Evolutionary conservation across 92 coral and sea anemone species (phyloP).

Genomic region (Parazoanthus atlanticus): DNA sequence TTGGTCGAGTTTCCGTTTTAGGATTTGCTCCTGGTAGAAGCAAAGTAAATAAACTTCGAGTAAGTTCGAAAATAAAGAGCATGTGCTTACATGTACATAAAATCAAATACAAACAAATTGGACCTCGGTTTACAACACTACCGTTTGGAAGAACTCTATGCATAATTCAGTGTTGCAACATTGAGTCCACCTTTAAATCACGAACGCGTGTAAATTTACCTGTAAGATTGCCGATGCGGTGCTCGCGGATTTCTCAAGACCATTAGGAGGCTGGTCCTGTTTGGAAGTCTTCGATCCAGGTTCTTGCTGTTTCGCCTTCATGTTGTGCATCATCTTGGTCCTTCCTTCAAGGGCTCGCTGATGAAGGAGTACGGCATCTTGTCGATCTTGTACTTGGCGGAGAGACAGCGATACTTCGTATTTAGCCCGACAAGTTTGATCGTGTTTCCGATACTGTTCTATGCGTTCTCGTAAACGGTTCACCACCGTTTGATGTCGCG

Average conservation of each 20-base stretch:
- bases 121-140: conserved; percentile 51
- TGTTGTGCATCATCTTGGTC: conserved; percentile 61
- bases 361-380: conserved; percentile 74
- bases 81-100: conserved; percentile 60
- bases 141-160: conserved; percentile 34
- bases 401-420: conserved; percentile 80
- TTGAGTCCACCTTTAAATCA: conserved; percentile 23
- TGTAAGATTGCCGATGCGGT: conserved; percentile 73
- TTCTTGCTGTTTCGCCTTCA: conserved; percentile 67
- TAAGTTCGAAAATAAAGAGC: conserved; percentile 64
- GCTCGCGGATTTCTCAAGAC: conserved; percentile 76
- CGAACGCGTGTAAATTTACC: conserved; percentile 61
- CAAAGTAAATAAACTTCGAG: conserved; percentile 60
- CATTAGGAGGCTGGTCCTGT: conserved; percentile 78
- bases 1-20: conserved; percentile 87
- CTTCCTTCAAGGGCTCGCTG: conserved; percentile 81
- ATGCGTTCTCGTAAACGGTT: conserved; percentile 88
- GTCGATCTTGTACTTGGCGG: conserved; percentile 77
- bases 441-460: conserved; percentile 81
- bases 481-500: conserved; percentile 91
- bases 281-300: conserved; percentile 72
- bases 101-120: conserved; percentile 65
- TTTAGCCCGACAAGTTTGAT: conserved; percentile 78
- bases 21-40: conserved; percentile 87
- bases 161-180: conserved; percentile 43